Percentiles rank a stretch among this genome's conserved stretches.
phyloP scores from a whole-genome alignment of 2,888 invertebrate species.

The Luperina testacea region DNA sequence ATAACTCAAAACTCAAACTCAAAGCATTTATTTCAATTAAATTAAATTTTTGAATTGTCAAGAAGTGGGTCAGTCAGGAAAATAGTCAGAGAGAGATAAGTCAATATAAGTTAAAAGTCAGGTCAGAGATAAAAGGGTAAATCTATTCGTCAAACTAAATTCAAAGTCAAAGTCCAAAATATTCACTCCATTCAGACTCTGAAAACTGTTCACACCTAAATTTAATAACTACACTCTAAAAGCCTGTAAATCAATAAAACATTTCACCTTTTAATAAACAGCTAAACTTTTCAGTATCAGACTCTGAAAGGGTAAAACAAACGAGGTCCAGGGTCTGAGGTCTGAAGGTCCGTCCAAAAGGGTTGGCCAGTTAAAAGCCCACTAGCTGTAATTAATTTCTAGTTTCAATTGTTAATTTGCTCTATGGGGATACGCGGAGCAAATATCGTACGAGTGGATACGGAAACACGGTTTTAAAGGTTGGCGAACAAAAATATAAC shows the following conservation, averaged over 20 bases:
- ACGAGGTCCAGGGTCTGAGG: constrained; percentile 51
- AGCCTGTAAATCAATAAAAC: constrained; percentile 57
- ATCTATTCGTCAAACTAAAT: neutral
- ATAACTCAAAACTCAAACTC: too few species aligned
- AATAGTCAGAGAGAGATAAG: too few species aligned
- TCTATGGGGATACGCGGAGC: constrained; percentile 71
- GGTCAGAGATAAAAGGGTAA: neutral
- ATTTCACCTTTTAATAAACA: constrained; percentile 52
- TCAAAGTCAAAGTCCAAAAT: constrained; percentile 2
- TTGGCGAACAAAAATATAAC: neutral
- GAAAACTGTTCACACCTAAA: constrained; percentile 6
- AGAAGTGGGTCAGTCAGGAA: too few species aligned
- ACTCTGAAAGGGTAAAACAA: constrained; percentile 63
- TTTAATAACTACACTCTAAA: constrained; percentile 18
- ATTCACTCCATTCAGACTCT: neutral
- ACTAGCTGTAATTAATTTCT: constrained; percentile 84
- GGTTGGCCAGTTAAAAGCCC: constrained; percentile 79
- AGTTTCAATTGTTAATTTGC: constrained; percentile 85
- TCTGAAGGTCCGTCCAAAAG: constrained; percentile 68
- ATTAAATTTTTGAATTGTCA: too few species aligned
- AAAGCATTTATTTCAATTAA: too few species aligned
- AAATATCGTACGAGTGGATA: constrained; percentile 56
- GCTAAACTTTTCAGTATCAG: constrained; percentile 55
- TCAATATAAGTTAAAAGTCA: too few species aligned
- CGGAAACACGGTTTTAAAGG: constrained; percentile 49